These are phyloP conservation scores for Pygoscelis antarcticus DNA, from an alignment of 2,113 vertebrate species.

Conservation along the genomic window DNA sequence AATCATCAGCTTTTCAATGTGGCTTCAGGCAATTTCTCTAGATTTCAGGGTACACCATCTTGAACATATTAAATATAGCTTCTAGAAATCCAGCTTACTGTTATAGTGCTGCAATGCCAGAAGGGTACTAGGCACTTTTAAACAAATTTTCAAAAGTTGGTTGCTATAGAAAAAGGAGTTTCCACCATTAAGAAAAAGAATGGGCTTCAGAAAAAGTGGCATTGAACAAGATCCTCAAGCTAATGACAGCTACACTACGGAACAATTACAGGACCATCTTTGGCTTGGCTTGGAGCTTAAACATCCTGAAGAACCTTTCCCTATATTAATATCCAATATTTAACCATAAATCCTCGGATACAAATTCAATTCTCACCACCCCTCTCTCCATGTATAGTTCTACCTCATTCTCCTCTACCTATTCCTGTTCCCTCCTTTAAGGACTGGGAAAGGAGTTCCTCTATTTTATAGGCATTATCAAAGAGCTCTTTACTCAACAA, in stretches of 20 bases:
- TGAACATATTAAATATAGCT: not conserved
- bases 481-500: not conserved
- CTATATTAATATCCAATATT: not conserved
- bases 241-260: not conserved
- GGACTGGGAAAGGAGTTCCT: not conserved
- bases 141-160: not conserved
- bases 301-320: not conserved
- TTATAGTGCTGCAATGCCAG: not conserved
- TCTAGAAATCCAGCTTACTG: not conserved
- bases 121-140: not conserved
- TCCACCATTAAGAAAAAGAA: not conserved
- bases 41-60: not conserved
- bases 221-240: not conserved
- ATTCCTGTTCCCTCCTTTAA: not conserved
- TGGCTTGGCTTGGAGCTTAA: not conserved
- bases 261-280: not conserved
- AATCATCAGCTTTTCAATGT: not conserved
- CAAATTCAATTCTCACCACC: not conserved
- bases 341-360: not conserved
- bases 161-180: not conserved
- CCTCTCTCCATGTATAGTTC: not conserved
- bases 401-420: not conserved
- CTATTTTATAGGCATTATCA: not conserved
- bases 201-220: not conserved
- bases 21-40: not conserved